These are phyloP conservation scores for Labrus mixtus DNA, from an alignment of 2,113 vertebrate species.

Conservation along the genomic window DNA sequence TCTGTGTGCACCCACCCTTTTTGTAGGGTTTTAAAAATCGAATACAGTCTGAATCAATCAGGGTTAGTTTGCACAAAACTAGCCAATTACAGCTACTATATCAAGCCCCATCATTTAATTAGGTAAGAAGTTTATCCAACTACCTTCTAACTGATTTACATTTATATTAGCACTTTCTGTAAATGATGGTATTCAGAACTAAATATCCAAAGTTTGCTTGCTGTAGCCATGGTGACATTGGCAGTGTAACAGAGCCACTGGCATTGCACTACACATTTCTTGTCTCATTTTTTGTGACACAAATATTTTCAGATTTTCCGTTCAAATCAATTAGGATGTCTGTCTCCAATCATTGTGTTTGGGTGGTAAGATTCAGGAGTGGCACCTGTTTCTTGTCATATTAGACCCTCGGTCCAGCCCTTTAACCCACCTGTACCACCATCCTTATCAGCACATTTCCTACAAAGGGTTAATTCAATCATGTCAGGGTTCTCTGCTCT, in stretches of 20 bases:
- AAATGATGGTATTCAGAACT: background rate
- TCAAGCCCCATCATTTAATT: too few relatives aligned
- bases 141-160: background rate
- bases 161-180: background rate
- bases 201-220: background rate
- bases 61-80: too few relatives aligned
- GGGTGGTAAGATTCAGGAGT: slow-evolving; percentile 26
- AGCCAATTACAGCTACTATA: too few relatives aligned
- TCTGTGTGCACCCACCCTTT: too few relatives aligned
- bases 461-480: slow-evolving; percentile 98
- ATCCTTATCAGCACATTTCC: slow-evolving; percentile 79
- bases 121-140: background rate
- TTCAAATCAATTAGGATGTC: slow-evolving; percentile 22
- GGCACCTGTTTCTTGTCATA: slow-evolving; percentile 71
- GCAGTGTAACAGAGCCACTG: too few relatives aligned
- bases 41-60: too few relatives aligned
- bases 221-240: background rate
- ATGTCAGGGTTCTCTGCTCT: slow-evolving; percentile 93
- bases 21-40: too few relatives aligned
- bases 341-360: slow-evolving; percentile 30
- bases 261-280: too few relatives aligned
- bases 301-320: background rate
- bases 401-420: slow-evolving; percentile 47
- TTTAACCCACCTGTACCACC: slow-evolving; percentile 65
- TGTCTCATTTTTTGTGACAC: too few relatives aligned